Evolutionary conservation across 2,797 vertebrate species (phyloP).

Genomic region (Selene dorsalis): DNA sequence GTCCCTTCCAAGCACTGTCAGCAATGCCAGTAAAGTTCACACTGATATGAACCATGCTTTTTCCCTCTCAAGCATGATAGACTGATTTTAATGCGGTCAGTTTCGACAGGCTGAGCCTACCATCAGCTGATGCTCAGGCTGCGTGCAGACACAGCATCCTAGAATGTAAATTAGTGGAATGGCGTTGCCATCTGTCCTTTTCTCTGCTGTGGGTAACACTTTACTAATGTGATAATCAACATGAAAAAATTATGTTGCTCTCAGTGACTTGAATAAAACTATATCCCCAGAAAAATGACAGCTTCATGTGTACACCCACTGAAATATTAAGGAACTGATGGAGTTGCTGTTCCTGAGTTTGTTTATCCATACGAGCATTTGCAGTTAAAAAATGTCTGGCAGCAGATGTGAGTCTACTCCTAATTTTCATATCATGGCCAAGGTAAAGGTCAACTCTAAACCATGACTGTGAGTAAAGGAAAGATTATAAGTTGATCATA

Average conservation of each 20-base stretch:
- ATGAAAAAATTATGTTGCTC: constrained; percentile 20
- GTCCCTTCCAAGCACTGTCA: constrained; percentile 32
- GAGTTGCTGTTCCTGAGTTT: no score
- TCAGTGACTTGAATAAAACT: constrained; percentile 27
- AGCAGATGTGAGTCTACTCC: background rate
- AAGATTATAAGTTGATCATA: background rate
- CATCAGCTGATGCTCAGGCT: background rate
- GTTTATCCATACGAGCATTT: background rate
- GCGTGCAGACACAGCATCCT: background rate
- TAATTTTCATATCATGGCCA: background rate
- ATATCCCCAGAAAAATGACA: background rate
- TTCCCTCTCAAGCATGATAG: background rate
- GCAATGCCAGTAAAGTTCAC: background rate
- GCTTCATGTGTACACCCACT: constrained; percentile 3
- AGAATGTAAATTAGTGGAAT: background rate
- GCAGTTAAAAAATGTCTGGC: background rate
- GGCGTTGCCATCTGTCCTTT: background rate
- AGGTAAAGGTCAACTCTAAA: constrained; percentile 20
- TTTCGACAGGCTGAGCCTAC: background rate
- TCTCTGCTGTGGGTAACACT: constrained; percentile 15
- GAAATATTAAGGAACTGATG: constrained; percentile 7
- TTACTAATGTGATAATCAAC: constrained; percentile 8
- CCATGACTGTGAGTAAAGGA: background rate
- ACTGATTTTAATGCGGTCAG: constrained; percentile 9
- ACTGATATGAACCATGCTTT: background rate